Conservation (phyloP, 1,140 invertebrate genomes). For the Drosophila kurseongensis region DNA sequence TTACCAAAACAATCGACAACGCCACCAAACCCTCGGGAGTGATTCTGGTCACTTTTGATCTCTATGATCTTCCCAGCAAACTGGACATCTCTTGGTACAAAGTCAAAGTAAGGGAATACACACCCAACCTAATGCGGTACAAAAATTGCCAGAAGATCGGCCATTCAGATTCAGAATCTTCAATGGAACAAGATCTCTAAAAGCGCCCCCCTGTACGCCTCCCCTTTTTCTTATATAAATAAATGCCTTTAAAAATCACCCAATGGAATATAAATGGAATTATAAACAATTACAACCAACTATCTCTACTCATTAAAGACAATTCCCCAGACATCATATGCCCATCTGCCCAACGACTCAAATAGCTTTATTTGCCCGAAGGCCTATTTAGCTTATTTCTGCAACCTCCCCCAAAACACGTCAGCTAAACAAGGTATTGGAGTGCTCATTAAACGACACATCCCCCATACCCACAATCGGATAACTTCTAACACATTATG, state of each 20-base stretch:
- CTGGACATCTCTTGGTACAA: too few species aligned
- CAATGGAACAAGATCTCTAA: neutral
- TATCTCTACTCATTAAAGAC: too few species aligned
- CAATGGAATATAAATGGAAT: constrained; percentile 33
- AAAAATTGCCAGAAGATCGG: too few species aligned
- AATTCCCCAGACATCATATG: too few species aligned
- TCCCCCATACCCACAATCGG: neutral
- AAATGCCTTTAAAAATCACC: neutral
- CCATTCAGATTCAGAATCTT: neutral
- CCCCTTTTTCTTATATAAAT: too few species aligned
- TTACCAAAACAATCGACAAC: too few species aligned
- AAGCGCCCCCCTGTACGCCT: neutral
- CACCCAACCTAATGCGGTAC: too few species aligned
- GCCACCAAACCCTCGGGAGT: too few species aligned
- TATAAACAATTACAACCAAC: constrained; percentile 25
- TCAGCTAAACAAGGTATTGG: constrained; percentile 15
- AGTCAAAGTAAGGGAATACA: too few species aligned
- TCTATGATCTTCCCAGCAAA: too few species aligned
- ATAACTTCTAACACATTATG: neutral
- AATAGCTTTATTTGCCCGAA: constrained; percentile 2
- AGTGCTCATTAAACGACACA: constrained; percentile 20
- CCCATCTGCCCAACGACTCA: neutral
- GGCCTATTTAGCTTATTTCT: constrained; percentile 7
- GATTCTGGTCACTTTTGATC: too few species aligned
- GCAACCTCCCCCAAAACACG: constrained; percentile 22